Conservation (phyloP, 2,797 vertebrate genomes). For the Ctenochaetus hawaiiensis region DNA sequence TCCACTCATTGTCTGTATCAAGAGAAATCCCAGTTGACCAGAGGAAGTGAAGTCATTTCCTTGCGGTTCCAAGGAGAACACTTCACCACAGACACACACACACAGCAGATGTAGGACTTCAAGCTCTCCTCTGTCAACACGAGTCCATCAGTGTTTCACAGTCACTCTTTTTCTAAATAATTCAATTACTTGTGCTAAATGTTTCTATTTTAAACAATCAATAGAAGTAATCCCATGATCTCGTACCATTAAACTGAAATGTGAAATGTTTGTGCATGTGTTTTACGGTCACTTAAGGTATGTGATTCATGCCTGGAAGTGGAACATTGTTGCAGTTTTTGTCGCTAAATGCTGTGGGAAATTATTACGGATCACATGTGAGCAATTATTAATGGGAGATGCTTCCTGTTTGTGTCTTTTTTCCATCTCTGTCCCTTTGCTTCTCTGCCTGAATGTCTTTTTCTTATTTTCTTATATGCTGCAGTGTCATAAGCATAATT, state of each 20-base stretch:
- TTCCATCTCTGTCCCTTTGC: neutral
- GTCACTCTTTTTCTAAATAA: neutral
- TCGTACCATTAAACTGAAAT: neutral
- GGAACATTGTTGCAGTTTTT: constrained; percentile 13
- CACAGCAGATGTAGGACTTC: constrained; percentile 26
- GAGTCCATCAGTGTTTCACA: constrained; percentile 1
- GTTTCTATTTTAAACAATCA: neutral
- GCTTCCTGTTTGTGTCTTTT: constrained; percentile 53
- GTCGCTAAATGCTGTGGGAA: constrained; percentile 12
- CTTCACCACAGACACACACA: constrained; percentile 17
- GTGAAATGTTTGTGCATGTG: constrained; percentile 9
- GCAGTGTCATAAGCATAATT: neutral
- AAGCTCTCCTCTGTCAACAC: neutral
- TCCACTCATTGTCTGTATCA: constrained; percentile 85
- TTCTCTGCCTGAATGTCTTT: neutral
- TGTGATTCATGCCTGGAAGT: constrained; percentile 54
- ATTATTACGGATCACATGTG: constrained; percentile 19
- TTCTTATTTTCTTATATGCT: neutral
- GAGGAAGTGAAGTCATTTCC: constrained; percentile 88
- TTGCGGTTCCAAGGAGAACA: constrained; percentile 62
- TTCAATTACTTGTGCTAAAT: constrained; percentile 10
- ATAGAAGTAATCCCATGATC: neutral
- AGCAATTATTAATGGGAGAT: constrained; percentile 33
- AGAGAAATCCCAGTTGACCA: constrained; percentile 80
- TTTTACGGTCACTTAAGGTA: constrained; percentile 6